Base-by-base conservation (phyloP, 1,140 invertebrate genomes). In the Drosophila kepulauana region DNA sequence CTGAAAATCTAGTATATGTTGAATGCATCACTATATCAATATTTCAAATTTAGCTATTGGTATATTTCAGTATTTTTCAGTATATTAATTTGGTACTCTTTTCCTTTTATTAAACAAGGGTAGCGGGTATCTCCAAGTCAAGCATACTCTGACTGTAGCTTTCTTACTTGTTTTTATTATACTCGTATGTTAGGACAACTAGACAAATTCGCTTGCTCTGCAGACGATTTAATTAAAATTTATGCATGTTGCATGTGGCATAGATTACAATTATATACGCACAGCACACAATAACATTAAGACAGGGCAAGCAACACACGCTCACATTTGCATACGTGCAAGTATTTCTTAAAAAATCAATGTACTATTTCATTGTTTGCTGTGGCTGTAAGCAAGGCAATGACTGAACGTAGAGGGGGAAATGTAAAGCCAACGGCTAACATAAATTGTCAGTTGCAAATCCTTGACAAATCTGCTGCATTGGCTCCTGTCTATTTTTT, bases 391-490 rank as follows among this genome's bases (percentile, higher is more conserved):
- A 25, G 20, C 20, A 25, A 25, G 20, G 25, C 35, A 52, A 16
- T 1, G 8, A 38, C n/a, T 25, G 20, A 6, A 13, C 3, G 33
- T 5, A 2, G 30, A 5, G 33, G 33, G 46, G 25, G 45, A 16
- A 65, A 49, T 79, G 38, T 51, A 64, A 56, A 54, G 49, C 78
- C 69, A 81, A 67, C 59, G 58, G 57, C 73, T 54, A 88, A 88
- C 78, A 87, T 88, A 87, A 87, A 88, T 88, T 82, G 75, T 66
- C 77, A 75, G 73, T 63, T 86, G 77, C 84, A 87, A 87, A 87
- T 88, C 84, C 84, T 80, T 87, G 84, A 87, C 84, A 87, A 87
- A 87, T 87, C 84, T 88, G 84, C 73, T 80, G 84, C 84, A 88
- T 87, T 86, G 82, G 71, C 13, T 20, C 13, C 33, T n/a, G 3